phyloP scores from a whole-genome alignment of 1,140 invertebrate species.

The Lysiphlebus fabarum region DNA sequence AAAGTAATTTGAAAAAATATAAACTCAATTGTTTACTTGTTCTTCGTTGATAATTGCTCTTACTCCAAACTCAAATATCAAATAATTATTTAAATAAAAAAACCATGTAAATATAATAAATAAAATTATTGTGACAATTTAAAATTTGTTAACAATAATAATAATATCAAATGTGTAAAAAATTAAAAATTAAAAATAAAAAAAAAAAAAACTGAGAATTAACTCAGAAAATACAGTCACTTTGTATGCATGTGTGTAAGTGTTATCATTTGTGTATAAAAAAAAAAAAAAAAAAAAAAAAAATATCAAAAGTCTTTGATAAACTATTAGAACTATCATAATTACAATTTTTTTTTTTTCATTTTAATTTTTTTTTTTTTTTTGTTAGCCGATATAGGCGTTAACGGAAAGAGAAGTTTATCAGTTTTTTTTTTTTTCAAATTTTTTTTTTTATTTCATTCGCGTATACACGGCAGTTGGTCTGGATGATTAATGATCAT shows the following conservation, averaged over 20 bases:
- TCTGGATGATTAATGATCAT: slow-evolving; percentile 25
- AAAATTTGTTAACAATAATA: slow-evolving; percentile 13
- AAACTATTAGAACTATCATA: too few relatives aligned
- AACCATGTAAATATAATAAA: not conserved
- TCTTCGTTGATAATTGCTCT: too few relatives aligned
- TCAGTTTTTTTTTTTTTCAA: slow-evolving; percentile 19
- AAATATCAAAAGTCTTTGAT: slow-evolving; percentile 8
- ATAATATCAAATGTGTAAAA: slow-evolving; percentile 4
- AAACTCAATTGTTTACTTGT: too few relatives aligned
- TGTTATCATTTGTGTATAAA: too few relatives aligned
- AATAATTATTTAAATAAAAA: too few relatives aligned
- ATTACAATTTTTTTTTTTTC: slow-evolving; percentile 1
- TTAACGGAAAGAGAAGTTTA: slow-evolving; percentile 16
- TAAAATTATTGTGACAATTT: slow-evolving; percentile 1
- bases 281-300: not conserved
- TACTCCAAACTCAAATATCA: too few relatives aligned
- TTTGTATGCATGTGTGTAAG: too few relatives aligned
- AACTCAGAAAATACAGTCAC: not conserved
- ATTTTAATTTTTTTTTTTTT: too few relatives aligned
- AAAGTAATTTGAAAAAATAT: too few relatives aligned
- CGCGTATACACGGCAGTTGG: slow-evolving; percentile 10
- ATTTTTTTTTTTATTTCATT: not conserved
- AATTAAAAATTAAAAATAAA: slow-evolving; percentile 10
- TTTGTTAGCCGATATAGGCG: slow-evolving; percentile 16
- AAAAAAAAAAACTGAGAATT: slow-evolving; percentile 5